phyloP scores from a whole-genome alignment of 2,888 invertebrate genomes.

The Temnothorax rugatulus region DNA sequence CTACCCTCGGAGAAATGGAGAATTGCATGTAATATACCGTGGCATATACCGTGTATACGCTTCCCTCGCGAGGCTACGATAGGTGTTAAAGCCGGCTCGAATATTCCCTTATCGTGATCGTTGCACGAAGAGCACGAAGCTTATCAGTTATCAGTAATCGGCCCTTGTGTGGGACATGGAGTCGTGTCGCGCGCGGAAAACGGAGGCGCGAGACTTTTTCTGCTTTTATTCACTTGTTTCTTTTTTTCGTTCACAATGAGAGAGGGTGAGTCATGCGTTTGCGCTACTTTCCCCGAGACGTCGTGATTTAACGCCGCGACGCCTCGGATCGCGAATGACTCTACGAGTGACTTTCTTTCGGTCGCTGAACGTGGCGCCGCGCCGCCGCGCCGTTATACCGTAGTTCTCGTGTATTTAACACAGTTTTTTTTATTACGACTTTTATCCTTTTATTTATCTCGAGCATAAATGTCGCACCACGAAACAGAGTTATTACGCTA shows the following conservation, averaged over 20 bases:
- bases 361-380: constrained; percentile 29
- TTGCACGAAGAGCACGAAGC: constrained; percentile 64
- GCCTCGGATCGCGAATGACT: constrained; percentile 46
- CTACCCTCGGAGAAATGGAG: not conserved
- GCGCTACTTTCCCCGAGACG: constrained; percentile 8
- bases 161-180: constrained; percentile 55
- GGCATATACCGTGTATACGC: constrained; percentile 43
- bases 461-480: not conserved
- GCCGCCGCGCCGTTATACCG: not conserved
- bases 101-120: constrained; percentile 69
- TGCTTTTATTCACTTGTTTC: constrained; percentile 39
- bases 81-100: constrained; percentile 63
- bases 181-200: constrained; percentile 39
- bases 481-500: constrained; percentile 9
- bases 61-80: constrained; percentile 44
- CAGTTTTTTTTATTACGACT: constrained; percentile 19
- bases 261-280: constrained; percentile 33
- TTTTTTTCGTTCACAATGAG: constrained; percentile 20
- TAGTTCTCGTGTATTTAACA: constrained; percentile 37
- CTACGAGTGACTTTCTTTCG: constrained; percentile 37
- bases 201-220: constrained; percentile 8
- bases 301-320: constrained; percentile 52
- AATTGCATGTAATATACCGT: constrained; percentile 56
- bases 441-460: constrained; percentile 35
- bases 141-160: constrained; percentile 71